Evolutionary conservation across 2,888 invertebrate genomes (phyloP), one percentile per base, ranked within the genome.

Genomic region (Willowsia nigromaculata): DNA sequence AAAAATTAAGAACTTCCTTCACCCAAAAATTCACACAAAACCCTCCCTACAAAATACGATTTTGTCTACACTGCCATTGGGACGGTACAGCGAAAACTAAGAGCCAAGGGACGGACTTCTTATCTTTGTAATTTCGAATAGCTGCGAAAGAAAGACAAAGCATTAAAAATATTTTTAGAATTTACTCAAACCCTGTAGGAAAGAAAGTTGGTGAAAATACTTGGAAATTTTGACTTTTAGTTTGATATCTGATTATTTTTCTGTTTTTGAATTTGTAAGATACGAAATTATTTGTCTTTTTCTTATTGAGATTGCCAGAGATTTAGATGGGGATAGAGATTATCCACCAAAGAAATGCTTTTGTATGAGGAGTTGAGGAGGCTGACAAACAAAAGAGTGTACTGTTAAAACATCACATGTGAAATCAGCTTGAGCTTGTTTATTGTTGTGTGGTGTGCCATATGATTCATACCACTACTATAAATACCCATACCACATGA

Each of bases 371-470:
- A 43, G 43, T 43, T 43, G 43, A 43, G 6, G 43, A 13, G 43
- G 1, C 11, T 43, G 53, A 50, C 50, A 62, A 62, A 62, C n/a
- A n/a, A 62, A 62, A 62, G 59, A 22, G 56, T 22, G 22, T 25
- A 33, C 65, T 33, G n/a, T 25, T 1, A 65, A 65, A 27, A 37
- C 33, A 33, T 68, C 68, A 68, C 33, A 37, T 68, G 68, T 68
- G 68, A 33, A 68, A 68, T 68, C 68, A 68, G 68, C 68, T 68
- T 59, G 59, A 27, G 56, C 59, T 59, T 59, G 27, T 59, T 22
- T 59, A 18, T 18, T 68, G 33, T 65, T 68, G 68, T 37, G 25
- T 65, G 33, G 1, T 33, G n/a, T 15, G 68, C 37, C 68, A 68
- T 68, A 68, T 68, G 68, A 68, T 68, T 43, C 43, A 43, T 13